These are phyloP conservation scores for Climacteris rufus DNA, from an alignment of 2,113 vertebrate genomes.

Conservation along the genomic window DNA sequence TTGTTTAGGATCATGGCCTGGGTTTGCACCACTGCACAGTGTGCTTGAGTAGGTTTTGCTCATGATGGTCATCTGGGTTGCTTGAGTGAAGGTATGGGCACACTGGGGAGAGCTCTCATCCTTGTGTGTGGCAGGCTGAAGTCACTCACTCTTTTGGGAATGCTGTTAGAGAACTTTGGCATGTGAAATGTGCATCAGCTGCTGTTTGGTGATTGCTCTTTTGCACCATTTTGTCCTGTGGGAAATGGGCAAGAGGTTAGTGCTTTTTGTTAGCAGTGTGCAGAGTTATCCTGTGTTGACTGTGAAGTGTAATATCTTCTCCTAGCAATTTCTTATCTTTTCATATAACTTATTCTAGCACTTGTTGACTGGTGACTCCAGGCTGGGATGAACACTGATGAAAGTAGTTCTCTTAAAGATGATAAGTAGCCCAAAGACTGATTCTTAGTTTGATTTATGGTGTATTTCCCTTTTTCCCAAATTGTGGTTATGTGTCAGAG, in stretches of 20 bases:
- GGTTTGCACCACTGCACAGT: not conserved
- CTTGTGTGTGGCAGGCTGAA: fast-evolving
- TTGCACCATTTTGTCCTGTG: not conserved
- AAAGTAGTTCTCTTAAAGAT: not conserved
- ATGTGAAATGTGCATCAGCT: not conserved
- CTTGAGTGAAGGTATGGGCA: too few relatives aligned
- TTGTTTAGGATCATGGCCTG: not conserved
- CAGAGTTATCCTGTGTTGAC: not conserved
- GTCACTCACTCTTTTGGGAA: not conserved
- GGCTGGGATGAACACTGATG: not conserved
- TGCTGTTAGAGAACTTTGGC: not conserved
- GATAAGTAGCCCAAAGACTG: not conserved
- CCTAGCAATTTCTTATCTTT: not conserved
- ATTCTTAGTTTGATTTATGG: not conserved
- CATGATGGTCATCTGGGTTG: fast-evolving
- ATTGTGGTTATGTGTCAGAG: not conserved
- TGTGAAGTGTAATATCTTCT: not conserved
- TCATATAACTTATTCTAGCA: not conserved
- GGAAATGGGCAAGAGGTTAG: not conserved
- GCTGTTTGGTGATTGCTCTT: not conserved
- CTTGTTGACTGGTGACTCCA: not conserved
- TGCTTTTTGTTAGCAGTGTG: fast-evolving
- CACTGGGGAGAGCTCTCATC: not conserved
- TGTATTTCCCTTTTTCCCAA: not conserved
- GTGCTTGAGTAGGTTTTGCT: not conserved